These are phyloP conservation scores for Chaetodon auriga DNA, from an alignment of 2,113 vertebrate species.

Conservation along the genomic window DNA sequence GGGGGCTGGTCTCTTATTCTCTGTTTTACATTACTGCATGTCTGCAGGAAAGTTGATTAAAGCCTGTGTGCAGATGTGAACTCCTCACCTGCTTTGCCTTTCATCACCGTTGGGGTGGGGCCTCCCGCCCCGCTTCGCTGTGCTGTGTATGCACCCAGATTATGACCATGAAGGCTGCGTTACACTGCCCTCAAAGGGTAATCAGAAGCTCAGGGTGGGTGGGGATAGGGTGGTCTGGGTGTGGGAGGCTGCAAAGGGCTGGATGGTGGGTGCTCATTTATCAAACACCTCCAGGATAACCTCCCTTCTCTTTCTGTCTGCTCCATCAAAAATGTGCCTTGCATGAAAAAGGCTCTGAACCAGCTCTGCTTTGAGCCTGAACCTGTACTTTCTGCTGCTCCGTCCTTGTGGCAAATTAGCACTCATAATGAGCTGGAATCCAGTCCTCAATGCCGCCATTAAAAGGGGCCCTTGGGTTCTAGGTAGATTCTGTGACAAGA, in stretches of 20 bases:
- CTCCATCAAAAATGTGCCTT: constrained; percentile 49
- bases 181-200: constrained; percentile 59
- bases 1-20: constrained; percentile 32
- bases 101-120: constrained; percentile 53
- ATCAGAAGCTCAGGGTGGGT: constrained; percentile 55
- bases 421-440: constrained; percentile 69
- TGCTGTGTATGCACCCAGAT: constrained; percentile 46
- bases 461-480: constrained; percentile 69
- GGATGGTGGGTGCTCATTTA: constrained; percentile 66
- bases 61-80: constrained; percentile 62
- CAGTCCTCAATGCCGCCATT: constrained; percentile 60
- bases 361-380: constrained; percentile 56
- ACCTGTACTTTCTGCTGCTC: constrained; percentile 4
- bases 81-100: constrained; percentile 72
- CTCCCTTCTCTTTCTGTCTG: constrained; percentile 49
- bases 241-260: constrained; percentile 55
- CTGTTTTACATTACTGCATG: constrained; percentile 71
- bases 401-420: constrained; percentile 65
- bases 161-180: constrained; percentile 53
- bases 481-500: constrained; percentile 38
- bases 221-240: constrained; percentile 33
- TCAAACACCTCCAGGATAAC: constrained; percentile 68
- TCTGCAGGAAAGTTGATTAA: constrained; percentile 76
- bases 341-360: constrained; percentile 41
- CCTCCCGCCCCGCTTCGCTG: background rate